Conservation (phyloP, 2,888 invertebrate genomes). For the Aphidius colemani region DNA sequence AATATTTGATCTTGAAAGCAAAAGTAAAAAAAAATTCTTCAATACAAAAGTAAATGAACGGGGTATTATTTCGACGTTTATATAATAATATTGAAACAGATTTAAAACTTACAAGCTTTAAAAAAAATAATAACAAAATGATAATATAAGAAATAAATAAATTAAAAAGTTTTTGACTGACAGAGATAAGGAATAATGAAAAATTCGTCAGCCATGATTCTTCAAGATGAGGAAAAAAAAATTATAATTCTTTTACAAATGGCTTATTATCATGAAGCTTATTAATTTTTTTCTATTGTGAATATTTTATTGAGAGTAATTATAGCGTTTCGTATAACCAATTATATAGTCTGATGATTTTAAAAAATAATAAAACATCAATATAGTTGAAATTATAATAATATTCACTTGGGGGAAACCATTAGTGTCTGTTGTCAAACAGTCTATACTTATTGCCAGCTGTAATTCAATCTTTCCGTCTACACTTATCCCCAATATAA, state of each 20-base stretch:
- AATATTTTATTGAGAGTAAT: too few relatives aligned
- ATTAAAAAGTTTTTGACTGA: constrained; percentile 21
- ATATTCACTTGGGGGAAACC: constrained; percentile 2
- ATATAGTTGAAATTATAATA: not conserved
- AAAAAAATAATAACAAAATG: not conserved
- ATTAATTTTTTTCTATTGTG: too few relatives aligned
- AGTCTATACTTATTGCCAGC: not conserved
- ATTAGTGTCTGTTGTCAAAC: constrained; percentile 5
- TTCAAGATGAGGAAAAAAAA: too few relatives aligned
- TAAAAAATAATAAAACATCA: not conserved
- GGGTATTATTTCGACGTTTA: too few relatives aligned
- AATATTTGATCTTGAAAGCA: too few relatives aligned
- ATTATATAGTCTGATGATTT: too few relatives aligned
- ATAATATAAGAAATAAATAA: constrained; percentile 9
- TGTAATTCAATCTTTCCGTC: constrained; percentile 24
- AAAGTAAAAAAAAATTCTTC: too few relatives aligned
- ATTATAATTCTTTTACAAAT: too few relatives aligned
- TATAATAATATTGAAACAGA: constrained; percentile 16
- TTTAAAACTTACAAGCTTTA: constrained; percentile 15
- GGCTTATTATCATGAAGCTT: too few relatives aligned
- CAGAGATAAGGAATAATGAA: not conserved
- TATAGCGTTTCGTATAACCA: too few relatives aligned
- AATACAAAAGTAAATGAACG: too few relatives aligned
- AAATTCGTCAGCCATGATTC: too few relatives aligned
- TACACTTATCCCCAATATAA: constrained; percentile 7